Evolutionary conservation across 2,888 invertebrate genomes (phyloP).

Genomic region (Synanthedon vespiformis): DNA sequence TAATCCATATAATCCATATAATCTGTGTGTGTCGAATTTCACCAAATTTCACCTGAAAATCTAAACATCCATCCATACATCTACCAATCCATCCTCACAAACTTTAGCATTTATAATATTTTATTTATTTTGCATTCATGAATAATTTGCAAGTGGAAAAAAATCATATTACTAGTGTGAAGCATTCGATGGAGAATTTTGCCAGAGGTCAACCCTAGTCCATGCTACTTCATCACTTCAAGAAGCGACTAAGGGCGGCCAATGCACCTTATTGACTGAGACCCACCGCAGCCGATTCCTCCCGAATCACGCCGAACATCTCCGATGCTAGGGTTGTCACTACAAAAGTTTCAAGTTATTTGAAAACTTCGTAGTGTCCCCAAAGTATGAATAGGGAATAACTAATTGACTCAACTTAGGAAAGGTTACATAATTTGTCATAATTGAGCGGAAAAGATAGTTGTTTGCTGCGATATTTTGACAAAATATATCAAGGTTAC

Average conservation of each 20-base stretch:
- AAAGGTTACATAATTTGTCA: constrained; percentile 11
- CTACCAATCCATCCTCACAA: too few species aligned
- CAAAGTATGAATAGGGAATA: constrained; percentile 14
- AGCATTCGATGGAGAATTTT: neutral
- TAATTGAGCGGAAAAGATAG: constrained; percentile 10
- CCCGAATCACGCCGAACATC: constrained; percentile 33
- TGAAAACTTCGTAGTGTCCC: constrained; percentile 28
- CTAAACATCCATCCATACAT: too few species aligned
- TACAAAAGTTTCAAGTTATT: constrained; percentile 38
- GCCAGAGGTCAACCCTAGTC: neutral
- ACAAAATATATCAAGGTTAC: too few species aligned
- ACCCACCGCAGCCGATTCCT: constrained; percentile 34
- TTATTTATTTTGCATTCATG: too few species aligned
- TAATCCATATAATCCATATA: too few species aligned
- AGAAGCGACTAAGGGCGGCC: constrained; percentile 51
- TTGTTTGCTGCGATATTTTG: too few species aligned
- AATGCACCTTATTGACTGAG: constrained; percentile 59
- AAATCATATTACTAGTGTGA: too few species aligned
- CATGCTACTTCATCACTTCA: neutral
- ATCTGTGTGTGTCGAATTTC: too few species aligned
- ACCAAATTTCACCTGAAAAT: too few species aligned
- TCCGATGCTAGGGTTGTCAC: constrained; percentile 33
- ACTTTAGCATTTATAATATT: too few species aligned
- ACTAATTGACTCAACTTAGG: constrained; percentile 21
- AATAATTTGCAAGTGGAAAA: too few species aligned